Percentiles rank a stretch among this genome's conserved stretches.
Evolutionary conservation across 2,113 vertebrate species (phyloP).

Genomic region (Garra rufa): DNA sequence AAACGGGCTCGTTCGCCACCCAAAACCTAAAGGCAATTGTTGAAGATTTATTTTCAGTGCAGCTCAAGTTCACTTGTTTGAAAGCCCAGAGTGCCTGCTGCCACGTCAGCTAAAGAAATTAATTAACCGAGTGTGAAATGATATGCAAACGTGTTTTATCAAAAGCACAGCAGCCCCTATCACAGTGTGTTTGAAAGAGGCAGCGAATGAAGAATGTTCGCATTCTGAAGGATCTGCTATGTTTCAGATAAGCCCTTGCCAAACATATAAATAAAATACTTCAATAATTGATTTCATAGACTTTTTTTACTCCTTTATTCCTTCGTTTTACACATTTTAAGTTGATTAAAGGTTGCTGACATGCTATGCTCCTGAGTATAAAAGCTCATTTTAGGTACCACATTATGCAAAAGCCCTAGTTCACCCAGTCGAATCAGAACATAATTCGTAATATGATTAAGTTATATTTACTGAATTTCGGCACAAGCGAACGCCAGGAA

Average conservation of each 20-base stretch:
- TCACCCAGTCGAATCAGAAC: conserved; percentile 4
- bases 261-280: conserved; percentile 59
- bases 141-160: conserved; percentile 65
- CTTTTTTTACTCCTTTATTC: conserved; percentile 48
- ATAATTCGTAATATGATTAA: conserved; percentile 29
- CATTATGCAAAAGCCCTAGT: conserved; percentile 17
- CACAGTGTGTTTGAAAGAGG: conserved; percentile 51
- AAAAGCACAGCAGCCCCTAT: conserved; percentile 60
- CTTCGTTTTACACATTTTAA: conserved; percentile 52
- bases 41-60: conserved; percentile 58
- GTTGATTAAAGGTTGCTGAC: conserved; percentile 58
- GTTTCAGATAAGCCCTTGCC: conserved; percentile 63
- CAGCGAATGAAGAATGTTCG: conserved; percentile 37
- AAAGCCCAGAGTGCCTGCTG: conserved; percentile 41
- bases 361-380: conserved; percentile 24
- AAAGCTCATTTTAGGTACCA: conserved; percentile 3
- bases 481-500: not conserved
- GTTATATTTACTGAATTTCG: conserved; percentile 26
- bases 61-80: conserved; percentile 51
- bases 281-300: conserved; percentile 66
- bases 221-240: conserved; percentile 63
- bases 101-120: conserved; percentile 45
- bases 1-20: not conserved
- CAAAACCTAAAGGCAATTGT: conserved; percentile 32
- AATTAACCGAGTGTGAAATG: conserved; percentile 67